Evolutionary conservation across 2,113 vertebrate genomes (phyloP).

Genomic region (Naja naja): DNA sequence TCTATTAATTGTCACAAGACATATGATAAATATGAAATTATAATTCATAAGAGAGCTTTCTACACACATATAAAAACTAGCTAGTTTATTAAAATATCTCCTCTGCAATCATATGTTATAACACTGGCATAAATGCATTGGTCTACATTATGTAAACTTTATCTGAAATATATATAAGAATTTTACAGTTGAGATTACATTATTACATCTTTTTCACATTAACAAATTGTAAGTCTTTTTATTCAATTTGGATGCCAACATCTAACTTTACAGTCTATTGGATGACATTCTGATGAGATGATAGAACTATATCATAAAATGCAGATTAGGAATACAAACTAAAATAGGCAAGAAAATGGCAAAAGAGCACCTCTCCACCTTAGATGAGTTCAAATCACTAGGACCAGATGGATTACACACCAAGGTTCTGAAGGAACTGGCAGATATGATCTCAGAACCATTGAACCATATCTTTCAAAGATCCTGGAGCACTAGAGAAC

Average conservation of each 20-base stretch:
- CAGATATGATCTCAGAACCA: not conserved
- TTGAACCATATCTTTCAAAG: not conserved
- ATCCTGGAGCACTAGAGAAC: not conserved
- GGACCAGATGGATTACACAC: not conserved
- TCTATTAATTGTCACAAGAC: not conserved
- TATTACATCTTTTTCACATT: not conserved
- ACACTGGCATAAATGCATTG: not conserved
- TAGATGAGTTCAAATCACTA: too few relatives aligned
- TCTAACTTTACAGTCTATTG: not conserved
- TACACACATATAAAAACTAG: not conserved
- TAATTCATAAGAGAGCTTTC: not conserved
- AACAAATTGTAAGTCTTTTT: not conserved
- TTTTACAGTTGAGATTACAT: not conserved
- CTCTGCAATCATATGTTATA: not conserved
- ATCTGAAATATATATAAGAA: not conserved
- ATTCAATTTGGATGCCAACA: not conserved
- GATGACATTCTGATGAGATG: not conserved
- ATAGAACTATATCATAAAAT: not conserved
- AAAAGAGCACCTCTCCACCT: too few relatives aligned
- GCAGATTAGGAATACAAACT: too few relatives aligned
- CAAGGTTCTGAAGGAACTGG: not conserved
- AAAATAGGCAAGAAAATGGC: too few relatives aligned
- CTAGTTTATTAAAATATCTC: not conserved
- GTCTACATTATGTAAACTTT: rapidly evolving
- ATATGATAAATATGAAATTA: rapidly evolving